Conservation (phyloP, 2,797 vertebrate genomes). For the Fistularia tabacaria region DNA sequence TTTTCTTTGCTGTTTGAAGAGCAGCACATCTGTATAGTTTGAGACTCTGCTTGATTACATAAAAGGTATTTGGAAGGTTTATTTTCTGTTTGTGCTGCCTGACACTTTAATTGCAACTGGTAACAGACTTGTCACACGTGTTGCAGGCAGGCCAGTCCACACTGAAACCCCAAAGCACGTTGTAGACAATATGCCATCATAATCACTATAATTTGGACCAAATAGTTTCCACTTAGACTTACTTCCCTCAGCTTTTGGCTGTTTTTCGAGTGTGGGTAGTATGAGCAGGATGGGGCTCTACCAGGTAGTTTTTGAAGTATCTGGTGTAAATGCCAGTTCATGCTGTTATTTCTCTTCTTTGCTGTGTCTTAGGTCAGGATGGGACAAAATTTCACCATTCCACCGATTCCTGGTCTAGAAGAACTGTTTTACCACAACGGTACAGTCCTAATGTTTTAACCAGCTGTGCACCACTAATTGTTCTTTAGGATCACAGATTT, state of each 20-base stretch:
- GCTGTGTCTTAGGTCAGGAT: constrained; percentile 67
- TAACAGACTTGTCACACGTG: constrained; percentile 35
- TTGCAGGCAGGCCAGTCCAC: constrained; percentile 28
- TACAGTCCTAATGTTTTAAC: constrained; percentile 40
- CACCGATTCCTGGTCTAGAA: constrained; percentile 74
- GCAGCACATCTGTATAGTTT: constrained; percentile 10
- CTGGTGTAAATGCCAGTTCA: constrained; percentile 24
- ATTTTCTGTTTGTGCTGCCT: constrained; percentile 18
- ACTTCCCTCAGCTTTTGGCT: constrained; percentile 37
- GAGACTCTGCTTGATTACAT: constrained; percentile 33
- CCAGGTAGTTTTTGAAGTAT: constrained; percentile 36
- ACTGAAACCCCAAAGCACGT: constrained; percentile 25
- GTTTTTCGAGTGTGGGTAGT: constrained; percentile 23
- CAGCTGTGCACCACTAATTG: constrained; percentile 40
- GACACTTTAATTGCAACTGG: constrained; percentile 33
- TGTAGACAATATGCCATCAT: constrained; percentile 25
- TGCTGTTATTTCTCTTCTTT: constrained; percentile 31
- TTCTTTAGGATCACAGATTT: constrained; percentile 44
- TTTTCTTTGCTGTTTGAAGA: constrained; percentile 10
- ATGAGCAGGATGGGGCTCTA: constrained; percentile 12
- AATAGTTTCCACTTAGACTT: constrained; percentile 62
- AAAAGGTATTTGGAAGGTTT: constrained; percentile 33
- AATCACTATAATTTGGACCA: constrained; percentile 56
- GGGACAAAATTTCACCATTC: constrained; percentile 70
- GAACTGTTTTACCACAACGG: constrained; percentile 76